Percentiles rank a stretch among this genome's conserved stretches.
These are phyloP conservation scores for Epistrophe grossulariae DNA, from an alignment of 2,888 invertebrate species.

Conservation along the genomic window DNA sequence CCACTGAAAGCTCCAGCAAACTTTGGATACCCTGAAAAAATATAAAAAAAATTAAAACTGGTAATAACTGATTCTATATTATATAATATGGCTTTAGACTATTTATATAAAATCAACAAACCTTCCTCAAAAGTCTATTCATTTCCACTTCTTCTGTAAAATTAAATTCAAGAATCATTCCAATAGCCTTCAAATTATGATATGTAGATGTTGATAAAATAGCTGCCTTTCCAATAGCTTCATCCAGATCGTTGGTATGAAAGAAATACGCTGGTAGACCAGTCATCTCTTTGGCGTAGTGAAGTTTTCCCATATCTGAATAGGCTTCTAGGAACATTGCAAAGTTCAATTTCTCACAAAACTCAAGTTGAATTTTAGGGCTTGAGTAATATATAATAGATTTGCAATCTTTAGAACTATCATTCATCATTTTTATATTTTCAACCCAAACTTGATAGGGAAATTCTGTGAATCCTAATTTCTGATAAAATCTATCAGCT, in stretches of 20 bases:
- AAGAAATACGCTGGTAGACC: slow-evolving; percentile 57
- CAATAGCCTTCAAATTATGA: slow-evolving; percentile 34
- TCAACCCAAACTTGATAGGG: slow-evolving; percentile 7
- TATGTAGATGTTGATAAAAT: slow-evolving; percentile 57
- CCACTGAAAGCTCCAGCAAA: slow-evolving; percentile 80
- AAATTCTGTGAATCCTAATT: slow-evolving; percentile 1
- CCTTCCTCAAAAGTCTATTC: slow-evolving; percentile 61
- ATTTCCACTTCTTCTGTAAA: slow-evolving; percentile 24
- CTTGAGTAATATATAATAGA: slow-evolving; percentile 13
- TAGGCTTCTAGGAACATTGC: slow-evolving; percentile 63
- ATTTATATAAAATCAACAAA: slow-evolving; percentile 9
- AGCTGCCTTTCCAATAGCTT: slow-evolving; percentile 55
- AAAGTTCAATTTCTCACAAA: slow-evolving; percentile 61
- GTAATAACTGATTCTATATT: neutral
- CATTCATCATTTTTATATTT: neutral
- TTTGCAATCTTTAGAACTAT: slow-evolving; percentile 12
- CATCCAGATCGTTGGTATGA: slow-evolving; percentile 38
- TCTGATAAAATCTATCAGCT: neutral
- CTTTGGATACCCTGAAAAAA: slow-evolving; percentile 45
- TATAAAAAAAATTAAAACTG: neutral
- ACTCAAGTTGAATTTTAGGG: slow-evolving; percentile 45
- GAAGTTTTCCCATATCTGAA: slow-evolving; percentile 52
- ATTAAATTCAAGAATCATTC: slow-evolving; percentile 24
- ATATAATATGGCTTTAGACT: neutral
- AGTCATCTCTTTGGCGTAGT: slow-evolving; percentile 59